phyloP scores from a whole-genome alignment of 2,888 invertebrate genomes.

The Stictocephala bisonia region DNA sequence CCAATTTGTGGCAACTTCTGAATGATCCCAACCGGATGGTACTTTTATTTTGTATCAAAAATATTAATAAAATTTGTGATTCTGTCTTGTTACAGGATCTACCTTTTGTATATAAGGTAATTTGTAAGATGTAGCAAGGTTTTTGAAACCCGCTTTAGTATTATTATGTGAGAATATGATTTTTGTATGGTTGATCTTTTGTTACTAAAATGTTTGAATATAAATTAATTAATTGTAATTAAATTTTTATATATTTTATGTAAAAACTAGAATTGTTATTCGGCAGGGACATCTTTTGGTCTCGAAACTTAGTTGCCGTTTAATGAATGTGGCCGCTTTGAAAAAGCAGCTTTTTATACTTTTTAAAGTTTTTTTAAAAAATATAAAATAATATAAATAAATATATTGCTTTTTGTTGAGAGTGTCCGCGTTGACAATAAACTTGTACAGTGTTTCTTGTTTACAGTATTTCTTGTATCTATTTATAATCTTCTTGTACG shows the following conservation, averaged over 20 bases:
- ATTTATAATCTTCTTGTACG: slow-evolving; percentile 4
- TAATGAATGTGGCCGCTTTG: slow-evolving; percentile 45
- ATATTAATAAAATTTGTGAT: slow-evolving; percentile 40
- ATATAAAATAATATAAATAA: slow-evolving; percentile 46
- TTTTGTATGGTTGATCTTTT: slow-evolving; percentile 48
- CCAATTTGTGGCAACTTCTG: slow-evolving; percentile 12
- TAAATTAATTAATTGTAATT: slow-evolving; percentile 43
- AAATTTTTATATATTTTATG: slow-evolving; percentile 50
- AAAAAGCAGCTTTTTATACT: slow-evolving; percentile 50
- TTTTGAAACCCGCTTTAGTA: slow-evolving; percentile 47
- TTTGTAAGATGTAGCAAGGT: slow-evolving; percentile 35
- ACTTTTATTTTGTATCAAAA: slow-evolving; percentile 47
- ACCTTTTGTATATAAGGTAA: slow-evolving; percentile 37
- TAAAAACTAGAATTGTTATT: slow-evolving; percentile 36
- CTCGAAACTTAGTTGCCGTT: slow-evolving; percentile 1
- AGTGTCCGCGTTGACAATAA: slow-evolving; percentile 43
- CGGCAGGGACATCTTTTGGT: slow-evolving; percentile 20
- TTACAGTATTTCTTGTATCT: slow-evolving; percentile 36
- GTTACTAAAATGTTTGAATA: slow-evolving; percentile 46
- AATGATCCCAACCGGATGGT: slow-evolving; percentile 28
- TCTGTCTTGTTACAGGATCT: slow-evolving; percentile 40
- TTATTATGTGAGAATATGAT: slow-evolving; percentile 47
- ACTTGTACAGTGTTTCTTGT: slow-evolving; percentile 41
- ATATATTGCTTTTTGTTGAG: slow-evolving; percentile 40
- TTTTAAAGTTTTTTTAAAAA: slow-evolving; percentile 45